Evolutionary conservation across 2,113 vertebrate species (phyloP), one percentile per base, ranked within the genome.

Genomic region (Myotis yumanensis): DNA sequence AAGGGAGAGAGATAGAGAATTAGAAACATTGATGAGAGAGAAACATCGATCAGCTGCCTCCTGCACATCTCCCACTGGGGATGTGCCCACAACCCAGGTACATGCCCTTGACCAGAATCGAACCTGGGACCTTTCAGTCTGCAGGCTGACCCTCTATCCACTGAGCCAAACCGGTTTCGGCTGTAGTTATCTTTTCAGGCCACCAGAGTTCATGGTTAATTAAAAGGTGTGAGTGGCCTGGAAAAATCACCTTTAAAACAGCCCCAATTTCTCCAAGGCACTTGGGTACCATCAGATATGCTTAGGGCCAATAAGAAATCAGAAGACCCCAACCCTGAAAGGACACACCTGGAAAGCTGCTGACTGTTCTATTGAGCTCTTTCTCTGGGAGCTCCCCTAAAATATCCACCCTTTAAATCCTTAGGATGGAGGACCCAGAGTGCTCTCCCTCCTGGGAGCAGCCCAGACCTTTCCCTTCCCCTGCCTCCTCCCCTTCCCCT

Each of bases 161-260:
- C n/a, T n/a, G n/a, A n/a, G n/a, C n/a, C n/a, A n/a, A n/a, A n/a
- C n/a, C n/a, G n/a, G n/a, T n/a, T n/a, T n/a, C n/a, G n/a, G n/a
- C n/a, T 82, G 72, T 64, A 64, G 46, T 91, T 86, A 71, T 43
- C 40, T 80, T 90, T 88, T 89, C 46, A 72, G 62, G 22, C 69
- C 51, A 48, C 62, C 59, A 66, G 54, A 89, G 10, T 80, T 95
- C 23, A 76, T 82, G 73, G 54, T 91, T 95, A 81, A 92, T 90
- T 90, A 96, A 72, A 88, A 7, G 2, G 3, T 72, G 6, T 81
- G 11, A 52, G 57, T 83, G 30, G 18, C n/a, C 35, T 66, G 81
- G 37, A 85, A 40, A 75, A 28, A 86, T 75, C 59, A 84, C 46
- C 51, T 40, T 59, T 57, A 81, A 93, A 90, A 84, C 16, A 93